Base-by-base conservation (phyloP, 2,797 vertebrate genomes). In the Danionella dracula region DNA sequence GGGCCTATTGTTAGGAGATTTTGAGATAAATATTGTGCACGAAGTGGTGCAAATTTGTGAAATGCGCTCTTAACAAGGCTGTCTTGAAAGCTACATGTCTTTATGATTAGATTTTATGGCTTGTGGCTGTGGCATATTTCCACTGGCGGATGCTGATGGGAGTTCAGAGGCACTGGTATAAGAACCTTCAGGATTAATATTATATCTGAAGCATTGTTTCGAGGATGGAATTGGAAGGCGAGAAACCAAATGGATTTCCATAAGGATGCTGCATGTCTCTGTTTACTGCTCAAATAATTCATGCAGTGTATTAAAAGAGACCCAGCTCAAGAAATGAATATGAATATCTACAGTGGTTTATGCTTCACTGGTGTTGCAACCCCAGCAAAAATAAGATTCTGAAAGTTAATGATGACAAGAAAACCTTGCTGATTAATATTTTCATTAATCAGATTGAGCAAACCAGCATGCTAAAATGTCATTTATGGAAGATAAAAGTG, bases 121-220 rank as follows among this genome's bases (percentile, higher is more conserved):
- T 50, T 41, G 20, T 45, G n/a, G 54, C 35, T 49, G 15, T 19
- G 9, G 16, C 3, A 2, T 27, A 35, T 54, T 29, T 9, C 62
- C 35, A 20, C 51, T 8, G 20, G 10, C 35, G 42, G 49, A 40
- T 38, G 64, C 16, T 19, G 54, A 60, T 8, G 13, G 15, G 29
- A 31, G 35, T 31, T 16, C 10, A 48, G 13, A 37, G 17, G 12
- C 7, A 2, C 6, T 3, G 16, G 8, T 1, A 12, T 46, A 50
- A 50, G 35, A 23, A 20, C 55, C 23, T 59, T 67, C 45, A 59
- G 27, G 27, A 37, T 46, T 60, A 8, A 51, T 71, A 16, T 71
- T 32, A 53, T 35, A 31, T 65, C 21, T 15, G 35, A 21, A 21
- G 27, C 4, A 13, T 56, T 41, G 42, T 51, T 64, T 34, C 31